Evolutionary conservation across 2,113 vertebrate species (phyloP), one percentile per base, ranked within the genome.

Genomic region (Pedetes capensis): DNA sequence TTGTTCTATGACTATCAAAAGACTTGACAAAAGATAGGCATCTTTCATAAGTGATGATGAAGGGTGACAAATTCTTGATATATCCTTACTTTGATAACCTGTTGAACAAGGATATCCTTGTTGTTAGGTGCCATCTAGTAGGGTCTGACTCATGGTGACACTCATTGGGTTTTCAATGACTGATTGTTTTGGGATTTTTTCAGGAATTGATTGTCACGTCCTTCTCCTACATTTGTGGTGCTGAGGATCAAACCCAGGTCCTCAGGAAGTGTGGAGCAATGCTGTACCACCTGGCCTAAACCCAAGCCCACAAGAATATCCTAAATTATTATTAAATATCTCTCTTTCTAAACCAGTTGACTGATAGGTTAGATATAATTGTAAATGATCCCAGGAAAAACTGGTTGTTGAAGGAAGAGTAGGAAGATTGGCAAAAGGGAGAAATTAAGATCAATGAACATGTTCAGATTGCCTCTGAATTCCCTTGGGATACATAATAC

Each of bases 1-100:
- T 97, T 99, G 99, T 79, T 99, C 99, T 44, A 99, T 99, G 96
- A 99, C 99, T 99, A 99, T 99, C 97, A 99, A 94, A 47, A 99
- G 99, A 87, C 99, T 99, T 99, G 82, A 90, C 96, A 92, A 92
- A 87, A 91, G 53, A 18, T 23, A 23, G n/a, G n/a, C n/a, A n/a
- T n/a, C n/a, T n/a, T 64, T 49, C 25, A 64, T 49, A 61, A 89
- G 53, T 39, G 32, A 63, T 34, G 37, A 22, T 49, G 12, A n/a
- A 53, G 25, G 25, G 7, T 51, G 39, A n/a, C 44, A 3, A 29
- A 64, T 3, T 88, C 44, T 64, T 51, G 10, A 11, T 12, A 5
- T 34, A 11, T 25, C 14, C 29, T 39, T 84, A 29, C 32, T n/a
- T 69, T 42, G 20, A 57, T 53, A 64, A 51, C 20, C 39, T 63